phyloP scores from a whole-genome alignment of 1,140 invertebrate genomes.

The Heterodera carotae region DNA sequence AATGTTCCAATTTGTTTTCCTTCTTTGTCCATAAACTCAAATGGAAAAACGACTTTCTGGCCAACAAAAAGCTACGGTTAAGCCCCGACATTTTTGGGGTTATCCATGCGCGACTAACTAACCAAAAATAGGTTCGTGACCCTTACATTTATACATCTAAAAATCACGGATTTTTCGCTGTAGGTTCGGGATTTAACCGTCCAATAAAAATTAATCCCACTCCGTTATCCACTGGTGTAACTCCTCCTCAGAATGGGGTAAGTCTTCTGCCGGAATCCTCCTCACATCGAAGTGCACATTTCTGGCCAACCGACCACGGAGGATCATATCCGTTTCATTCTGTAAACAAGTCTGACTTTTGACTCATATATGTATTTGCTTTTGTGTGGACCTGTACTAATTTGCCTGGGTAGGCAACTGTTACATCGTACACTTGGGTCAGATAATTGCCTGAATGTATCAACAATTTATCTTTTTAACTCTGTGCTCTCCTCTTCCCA shows the following conservation, averaged over 20 bases:
- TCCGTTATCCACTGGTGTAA: constrained; percentile 55
- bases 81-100: too few species aligned
- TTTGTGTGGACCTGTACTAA: constrained; percentile 61
- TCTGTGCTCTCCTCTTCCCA: constrained; percentile 28
- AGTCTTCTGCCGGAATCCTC: constrained; percentile 45
- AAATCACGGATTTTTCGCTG: too few species aligned
- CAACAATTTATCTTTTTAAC: neutral
- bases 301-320: constrained; percentile 51
- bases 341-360: constrained; percentile 2
- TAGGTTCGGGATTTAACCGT: too few species aligned
- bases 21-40: constrained; percentile 56
- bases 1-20: constrained; percentile 52
- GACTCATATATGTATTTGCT: neutral
- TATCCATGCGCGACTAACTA: too few species aligned
- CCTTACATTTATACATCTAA: too few species aligned
- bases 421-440: constrained; percentile 78
- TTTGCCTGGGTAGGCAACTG: constrained; percentile 75
- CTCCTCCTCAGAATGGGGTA: constrained; percentile 52
- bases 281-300: constrained; percentile 62
- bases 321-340: constrained; percentile 59
- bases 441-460: constrained; percentile 69
- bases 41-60: neutral
- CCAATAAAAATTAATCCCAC: constrained; percentile 40
- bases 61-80: too few species aligned
- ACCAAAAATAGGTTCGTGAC: too few species aligned